Conservation (phyloP, 1,140 invertebrate genomes). For the Holcopasites calliopsidis region DNA sequence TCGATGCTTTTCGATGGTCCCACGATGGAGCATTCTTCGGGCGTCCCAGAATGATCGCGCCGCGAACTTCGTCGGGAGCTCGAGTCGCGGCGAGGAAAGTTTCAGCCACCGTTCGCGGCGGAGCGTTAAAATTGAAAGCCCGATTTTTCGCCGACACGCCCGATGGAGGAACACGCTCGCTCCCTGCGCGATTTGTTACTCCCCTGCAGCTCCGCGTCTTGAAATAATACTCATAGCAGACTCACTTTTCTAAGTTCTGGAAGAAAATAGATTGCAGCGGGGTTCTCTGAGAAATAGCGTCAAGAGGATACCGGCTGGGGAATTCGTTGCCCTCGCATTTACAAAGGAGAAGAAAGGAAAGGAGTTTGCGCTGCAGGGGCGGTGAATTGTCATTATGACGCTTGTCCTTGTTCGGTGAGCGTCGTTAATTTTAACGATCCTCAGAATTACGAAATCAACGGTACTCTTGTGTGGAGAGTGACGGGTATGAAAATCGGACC, state of each 20-base stretch:
- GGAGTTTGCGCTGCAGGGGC: not conserved
- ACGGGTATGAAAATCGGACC: not conserved
- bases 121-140: slow-evolving; percentile 3
- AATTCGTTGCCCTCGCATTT: not conserved
- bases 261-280: not conserved
- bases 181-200: not conserved
- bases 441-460: slow-evolving; percentile 37
- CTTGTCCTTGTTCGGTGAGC: slow-evolving; percentile 20
- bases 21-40: not conserved
- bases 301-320: not conserved
- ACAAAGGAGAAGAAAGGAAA: not conserved
- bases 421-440: slow-evolving; percentile 53
- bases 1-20: not conserved
- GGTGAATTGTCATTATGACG: slow-evolving; percentile 1
- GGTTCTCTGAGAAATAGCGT: not conserved
- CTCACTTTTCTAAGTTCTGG: not conserved
- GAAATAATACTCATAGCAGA: not conserved
- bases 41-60: not conserved
- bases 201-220: no score
- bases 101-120: not conserved
- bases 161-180: not conserved
- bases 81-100: no score
- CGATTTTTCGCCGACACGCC: not conserved
- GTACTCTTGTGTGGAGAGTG: not conserved
- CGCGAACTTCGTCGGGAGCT: not conserved